Base-by-base conservation (phyloP, 2,888 invertebrate genomes). In the Ormyrus rosae region DNA sequence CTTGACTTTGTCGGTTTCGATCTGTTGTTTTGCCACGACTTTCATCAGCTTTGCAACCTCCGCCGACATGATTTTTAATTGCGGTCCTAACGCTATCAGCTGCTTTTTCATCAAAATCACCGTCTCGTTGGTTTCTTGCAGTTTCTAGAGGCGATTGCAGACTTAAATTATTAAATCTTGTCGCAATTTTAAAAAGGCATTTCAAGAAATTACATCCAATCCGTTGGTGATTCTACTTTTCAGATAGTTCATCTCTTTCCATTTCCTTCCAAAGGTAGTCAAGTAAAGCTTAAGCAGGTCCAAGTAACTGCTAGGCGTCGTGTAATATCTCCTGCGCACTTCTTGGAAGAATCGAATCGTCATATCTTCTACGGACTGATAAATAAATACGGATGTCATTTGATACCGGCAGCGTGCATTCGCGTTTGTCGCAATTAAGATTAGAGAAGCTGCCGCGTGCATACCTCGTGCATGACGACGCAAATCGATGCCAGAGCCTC, bases 301-400 rank as follows among this genome's bases (percentile, higher is more conserved):
- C 83, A 98, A 91, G 89, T 97, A 98, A 88, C 96, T 97, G 89
- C 97, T 97, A 0, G 98, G 97, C 0, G 97, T 98, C 3, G 97
- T 97, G 89, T 98, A 97, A 91, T 96, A 97, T 86, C 95, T 94
- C 0, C 97, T 92, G 83, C 96, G 94, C 94, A 96, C 94, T 92
- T 98, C 97, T 61, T 93, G 92, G 89, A 94, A 97, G 87, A 96
- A 95, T 61, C 94, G 91, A 13, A 94, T 93, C 0, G 97, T 96
- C 93, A 95, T 96, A 46, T 92, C 90, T 87, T 96, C 96, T 0
- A 97, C 97, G 84, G 96, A 96, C 94, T 96, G 86, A 81, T 83
- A 84, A 83, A 70, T 70, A 60, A 34, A 56, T 51, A n/a, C 71
- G 19, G 46, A 10, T 11, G 46, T 5, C 46, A 63, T 63, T 6